Base-by-base conservation (phyloP, 2,888 invertebrate species). In the Limnephilus rhombicus region DNA sequence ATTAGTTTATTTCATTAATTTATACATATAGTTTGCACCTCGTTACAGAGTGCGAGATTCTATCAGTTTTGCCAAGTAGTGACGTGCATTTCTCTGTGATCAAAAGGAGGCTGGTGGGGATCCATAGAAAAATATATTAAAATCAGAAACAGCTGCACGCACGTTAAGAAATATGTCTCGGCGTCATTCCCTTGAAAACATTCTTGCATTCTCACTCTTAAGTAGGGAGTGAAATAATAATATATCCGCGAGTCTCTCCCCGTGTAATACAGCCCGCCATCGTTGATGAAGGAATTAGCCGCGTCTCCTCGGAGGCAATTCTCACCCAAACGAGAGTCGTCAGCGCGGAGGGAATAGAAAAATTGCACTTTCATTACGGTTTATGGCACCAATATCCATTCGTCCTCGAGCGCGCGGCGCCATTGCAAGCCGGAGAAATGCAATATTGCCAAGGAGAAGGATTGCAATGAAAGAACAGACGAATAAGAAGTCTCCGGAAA, bases 261-360 rank as follows among this genome's bases (percentile, higher is more conserved):
- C 37, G 9, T 45, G 41, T 31, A 24, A 88, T 68, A 15, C 37
- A 31, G 37, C 88, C 15, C 24, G 80, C 49, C 80, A 12, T 53
- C 31, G 37, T 82, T 90, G 90, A 90, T 90, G 90, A 90, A 90
- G 90, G 90, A 90, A 90, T 90, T 90, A 90, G 90, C 90, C 90
- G 82, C 31, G 24, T 81, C 31, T 31, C 68, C 68, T 53, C 80
- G 15, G 88, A 41, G 82, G 88, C 37, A 18, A 89, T 89, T 89
- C 88, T 37, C 88, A 37, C 34, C 88, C 88, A n/a, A 89, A 89
- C 45, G 80, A 80, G 88, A 4, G 80, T 89, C 80, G 88, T 89
- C 88, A 68, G 88, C 68, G 80, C 68, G n/a, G 45, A 37, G 88
- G 88, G 88, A 80, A 80, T 68, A 89, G 68, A 89, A 89, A 89